Percentiles rank a stretch among this genome's conserved stretches.
phyloP scores from a whole-genome alignment of 2,888 invertebrate genomes.

The Lymantria dispar region DNA sequence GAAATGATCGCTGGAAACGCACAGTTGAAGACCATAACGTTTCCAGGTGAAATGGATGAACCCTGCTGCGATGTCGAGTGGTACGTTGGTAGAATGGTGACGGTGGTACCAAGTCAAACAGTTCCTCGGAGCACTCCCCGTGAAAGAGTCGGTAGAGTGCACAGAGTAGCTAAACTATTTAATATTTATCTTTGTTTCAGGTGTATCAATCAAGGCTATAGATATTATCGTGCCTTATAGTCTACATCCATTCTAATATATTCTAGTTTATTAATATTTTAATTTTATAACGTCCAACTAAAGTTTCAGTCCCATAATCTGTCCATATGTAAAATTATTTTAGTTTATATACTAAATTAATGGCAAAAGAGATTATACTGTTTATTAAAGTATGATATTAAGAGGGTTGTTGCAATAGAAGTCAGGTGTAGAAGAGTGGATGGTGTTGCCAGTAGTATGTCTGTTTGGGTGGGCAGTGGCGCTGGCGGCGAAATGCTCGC shows the following conservation, averaged over 20 bases:
- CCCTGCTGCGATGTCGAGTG: no score
- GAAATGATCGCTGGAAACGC: no score
- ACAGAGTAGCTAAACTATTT: neutral
- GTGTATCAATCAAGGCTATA: constrained; percentile 42
- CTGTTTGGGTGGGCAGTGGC: constrained; percentile 77
- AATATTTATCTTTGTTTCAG: constrained; percentile 52
- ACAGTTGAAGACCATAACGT: no score
- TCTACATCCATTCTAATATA: constrained; percentile 39
- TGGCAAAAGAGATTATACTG: neutral
- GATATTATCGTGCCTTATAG: constrained; percentile 61
- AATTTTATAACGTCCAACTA: constrained; percentile 23
- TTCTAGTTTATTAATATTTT: constrained; percentile 18
- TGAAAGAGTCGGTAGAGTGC: no score
- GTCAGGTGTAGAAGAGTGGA: constrained; percentile 55
- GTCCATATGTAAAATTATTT: constrained; percentile 23
- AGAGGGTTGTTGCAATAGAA: constrained; percentile 21
- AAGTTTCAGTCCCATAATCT: constrained; percentile 26
- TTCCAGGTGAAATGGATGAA: no score
- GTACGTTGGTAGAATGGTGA: no score
- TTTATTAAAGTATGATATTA: constrained; percentile 9
- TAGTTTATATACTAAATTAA: constrained; percentile 4
- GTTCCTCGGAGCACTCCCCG: no score
- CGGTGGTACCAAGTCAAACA: no score
- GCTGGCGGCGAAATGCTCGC: constrained; percentile 58
- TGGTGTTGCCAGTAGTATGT: constrained; percentile 72